Evolutionary conservation across 2,888 invertebrate species (phyloP), one percentile per base, ranked within the genome.

Genomic region (Callinectes sapidus): DNA sequence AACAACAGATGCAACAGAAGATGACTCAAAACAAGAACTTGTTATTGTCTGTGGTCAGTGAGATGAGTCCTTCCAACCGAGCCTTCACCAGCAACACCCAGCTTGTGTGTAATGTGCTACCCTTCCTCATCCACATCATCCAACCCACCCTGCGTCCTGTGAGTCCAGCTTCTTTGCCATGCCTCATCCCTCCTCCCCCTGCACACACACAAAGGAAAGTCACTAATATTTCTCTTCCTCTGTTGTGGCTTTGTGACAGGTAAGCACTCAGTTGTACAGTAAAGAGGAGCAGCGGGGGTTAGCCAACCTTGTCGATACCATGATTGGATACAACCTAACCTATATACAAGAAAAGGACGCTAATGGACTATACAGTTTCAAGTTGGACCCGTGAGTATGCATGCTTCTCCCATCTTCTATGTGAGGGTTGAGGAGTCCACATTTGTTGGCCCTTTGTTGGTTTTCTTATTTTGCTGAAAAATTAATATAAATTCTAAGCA

Each of bases 311-410:
- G 97, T 99, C 18, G 96, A 97, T 95, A 96, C 98, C 0, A 98
- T 99, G 98, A 97, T 98, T 89, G 98, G 98, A 95, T 98, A 98
- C 96, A 98, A 98, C 94, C 96, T 99, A 94, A 97, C 97, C 91
- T 98, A 98, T 96, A 96, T 97, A 0, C 99, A 99, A 96, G 97
- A 98, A 94, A 97, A 97, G 91, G 96, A 96, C 10, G 96, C 96
- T 0, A 98, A 98, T 94, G 98, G 98, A 2, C 97, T 97, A 54
- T 98, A 98, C 96, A 96, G 97, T 39, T 97, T 96, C 95, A 95
- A 95, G 96, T 96, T 98, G 77, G 98, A 98, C 95, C 99, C 98
- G 93, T 97, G 95, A 96, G 96, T 95, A 92, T 48, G 8, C 28
- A 23, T 28, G 10, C 71, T 13, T 28, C 28, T n/a, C 71, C 28